A percentile compares a stretch with the other conserved stretches of the same genome.
Conservation (phyloP, 2,888 invertebrate species). For the Calameuta pallipes region DNA sequence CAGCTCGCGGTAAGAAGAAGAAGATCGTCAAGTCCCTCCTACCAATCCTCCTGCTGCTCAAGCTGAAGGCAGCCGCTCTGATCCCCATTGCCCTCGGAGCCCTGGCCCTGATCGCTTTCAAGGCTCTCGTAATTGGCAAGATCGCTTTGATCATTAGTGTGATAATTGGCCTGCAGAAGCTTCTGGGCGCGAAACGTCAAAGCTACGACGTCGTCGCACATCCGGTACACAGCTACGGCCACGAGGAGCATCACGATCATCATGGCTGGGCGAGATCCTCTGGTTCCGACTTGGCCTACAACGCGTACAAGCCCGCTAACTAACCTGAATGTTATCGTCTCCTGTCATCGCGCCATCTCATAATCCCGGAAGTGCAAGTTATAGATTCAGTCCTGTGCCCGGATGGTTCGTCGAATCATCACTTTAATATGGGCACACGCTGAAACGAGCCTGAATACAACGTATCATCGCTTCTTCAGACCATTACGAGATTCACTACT, state of each 20-base stretch:
- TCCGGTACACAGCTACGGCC: conserved; percentile 54
- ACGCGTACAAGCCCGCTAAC: conserved; percentile 70
- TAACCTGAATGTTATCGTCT: conserved; percentile 34
- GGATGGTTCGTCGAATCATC: too few species aligned
- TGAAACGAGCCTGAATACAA: not conserved
- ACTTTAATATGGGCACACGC: too few species aligned
- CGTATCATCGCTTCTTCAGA: conserved; percentile 3
- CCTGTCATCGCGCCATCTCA: not conserved
- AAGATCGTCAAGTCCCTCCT: conserved; percentile 81
- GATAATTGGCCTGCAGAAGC: conserved; percentile 83
- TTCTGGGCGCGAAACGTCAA: conserved; percentile 77
- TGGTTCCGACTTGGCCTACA: conserved; percentile 79
- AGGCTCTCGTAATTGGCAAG: conserved; percentile 86
- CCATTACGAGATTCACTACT: conserved; percentile 23
- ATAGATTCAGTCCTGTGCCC: too few species aligned
- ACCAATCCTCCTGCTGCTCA: conserved; percentile 80
- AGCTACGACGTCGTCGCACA: conserved; percentile 76
- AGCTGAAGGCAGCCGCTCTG: conserved; percentile 82
- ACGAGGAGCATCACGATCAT: conserved; percentile 68
- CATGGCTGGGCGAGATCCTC: conserved; percentile 77
- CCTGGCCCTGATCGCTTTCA: conserved; percentile 84
- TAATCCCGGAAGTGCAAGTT: too few species aligned
- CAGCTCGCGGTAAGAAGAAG: conserved; percentile 80
- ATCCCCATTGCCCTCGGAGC: conserved; percentile 82
- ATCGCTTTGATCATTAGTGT: conserved; percentile 82